Conservation (phyloP, 2,888 invertebrate species). For the Drosophila kambysellisi region DNA sequence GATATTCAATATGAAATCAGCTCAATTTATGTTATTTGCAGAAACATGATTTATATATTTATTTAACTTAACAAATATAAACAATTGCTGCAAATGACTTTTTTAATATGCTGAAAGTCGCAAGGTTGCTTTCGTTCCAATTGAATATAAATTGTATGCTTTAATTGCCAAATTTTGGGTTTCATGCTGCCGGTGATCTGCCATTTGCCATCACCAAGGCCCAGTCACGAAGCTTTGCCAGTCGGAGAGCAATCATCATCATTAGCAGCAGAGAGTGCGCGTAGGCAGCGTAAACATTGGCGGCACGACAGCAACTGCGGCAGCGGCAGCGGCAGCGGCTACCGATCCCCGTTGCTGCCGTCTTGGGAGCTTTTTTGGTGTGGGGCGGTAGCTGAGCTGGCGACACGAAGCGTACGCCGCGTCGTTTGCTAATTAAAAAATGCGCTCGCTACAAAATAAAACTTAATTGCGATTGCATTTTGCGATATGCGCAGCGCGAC, state of each 20-base stretch:
- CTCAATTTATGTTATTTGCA: background rate
- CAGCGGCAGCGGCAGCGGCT: conserved; percentile 6
- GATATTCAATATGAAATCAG: background rate
- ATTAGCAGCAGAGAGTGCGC: conserved; percentile 54
- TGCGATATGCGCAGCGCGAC: conserved; percentile 66
- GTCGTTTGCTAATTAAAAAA: conserved; percentile 79
- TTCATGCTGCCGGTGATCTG: background rate
- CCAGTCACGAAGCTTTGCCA: conserved; percentile 36
- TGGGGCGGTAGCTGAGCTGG: conserved; percentile 46
- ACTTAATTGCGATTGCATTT: conserved; percentile 82
- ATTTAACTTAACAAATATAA: background rate
- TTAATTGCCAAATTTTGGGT: conserved; percentile 3
- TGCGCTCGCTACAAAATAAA: conserved; percentile 80
- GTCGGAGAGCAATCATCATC: conserved; percentile 61
- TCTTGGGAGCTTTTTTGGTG: conserved; percentile 38
- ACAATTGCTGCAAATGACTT: background rate
- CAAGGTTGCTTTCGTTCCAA: background rate
- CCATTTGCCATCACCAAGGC: conserved; percentile 47
- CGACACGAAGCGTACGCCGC: conserved; percentile 62
- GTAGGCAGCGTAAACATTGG: conserved; percentile 39
- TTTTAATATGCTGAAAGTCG: no score
- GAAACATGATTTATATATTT: no score
- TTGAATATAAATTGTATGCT: background rate
- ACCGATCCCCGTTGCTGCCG: conserved; percentile 34
- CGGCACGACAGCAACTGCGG: background rate